phyloP scores from a whole-genome alignment of 2,113 vertebrate species.

The Aptenodytes forsteri region DNA sequence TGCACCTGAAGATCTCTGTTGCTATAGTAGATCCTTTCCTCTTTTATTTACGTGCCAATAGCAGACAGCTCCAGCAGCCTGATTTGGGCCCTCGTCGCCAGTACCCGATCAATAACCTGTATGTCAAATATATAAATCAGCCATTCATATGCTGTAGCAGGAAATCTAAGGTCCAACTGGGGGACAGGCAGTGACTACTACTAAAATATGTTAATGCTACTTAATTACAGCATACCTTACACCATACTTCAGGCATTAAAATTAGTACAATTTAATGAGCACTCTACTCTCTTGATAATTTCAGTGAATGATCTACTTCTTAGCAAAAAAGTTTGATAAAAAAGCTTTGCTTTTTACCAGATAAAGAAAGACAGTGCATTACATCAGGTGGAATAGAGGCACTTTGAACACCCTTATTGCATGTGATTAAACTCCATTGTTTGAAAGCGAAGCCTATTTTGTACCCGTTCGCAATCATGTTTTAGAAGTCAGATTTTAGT shows the following conservation, averaged over 20 bases:
- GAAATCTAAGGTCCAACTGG: constrained; percentile 21
- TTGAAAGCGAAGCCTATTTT: constrained; percentile 55
- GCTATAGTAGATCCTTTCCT: background rate
- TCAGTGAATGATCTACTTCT: background rate
- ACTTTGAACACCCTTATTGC: constrained; percentile 25
- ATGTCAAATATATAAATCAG: constrained; percentile 19
- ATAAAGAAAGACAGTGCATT: constrained; percentile 30
- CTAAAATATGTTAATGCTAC: constrained; percentile 54
- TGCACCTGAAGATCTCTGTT: background rate
- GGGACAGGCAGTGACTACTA: background rate
- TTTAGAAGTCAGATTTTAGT: constrained; percentile 67
- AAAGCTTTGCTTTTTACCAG: constrained; percentile 6
- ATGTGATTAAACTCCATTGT: constrained; percentile 59
- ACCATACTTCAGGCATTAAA: constrained; percentile 28
- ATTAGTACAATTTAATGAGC: constrained; percentile 20
- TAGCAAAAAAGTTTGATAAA: constrained; percentile 32
- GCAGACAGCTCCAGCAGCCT: background rate
- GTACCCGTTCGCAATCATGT: background rate
- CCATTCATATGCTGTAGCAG: background rate
- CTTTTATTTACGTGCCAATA: background rate
- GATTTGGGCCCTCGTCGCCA: background rate
- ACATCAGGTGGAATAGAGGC: constrained; percentile 28
- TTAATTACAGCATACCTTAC: constrained; percentile 40
- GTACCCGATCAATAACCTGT: background rate
- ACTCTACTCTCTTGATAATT: background rate